These are phyloP conservation scores for Cuculus canorus DNA, from an alignment of 2,797 vertebrate genomes.

Conservation along the genomic window DNA sequence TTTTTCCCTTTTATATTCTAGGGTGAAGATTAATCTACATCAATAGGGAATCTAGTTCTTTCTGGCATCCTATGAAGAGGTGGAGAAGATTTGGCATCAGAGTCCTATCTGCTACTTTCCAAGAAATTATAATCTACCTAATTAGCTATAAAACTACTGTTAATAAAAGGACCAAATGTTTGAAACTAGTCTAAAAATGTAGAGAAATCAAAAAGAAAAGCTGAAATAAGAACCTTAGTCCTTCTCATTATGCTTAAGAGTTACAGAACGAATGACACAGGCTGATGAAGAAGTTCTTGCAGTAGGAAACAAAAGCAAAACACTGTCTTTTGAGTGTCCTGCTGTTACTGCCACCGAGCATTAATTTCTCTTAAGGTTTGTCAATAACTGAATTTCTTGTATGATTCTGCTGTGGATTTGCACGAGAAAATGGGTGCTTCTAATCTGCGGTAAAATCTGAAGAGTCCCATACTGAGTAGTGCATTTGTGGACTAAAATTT, in stretches of 20 bases:
- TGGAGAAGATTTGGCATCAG: neutral
- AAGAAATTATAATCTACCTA: conserved; percentile 27
- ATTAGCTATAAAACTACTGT: neutral
- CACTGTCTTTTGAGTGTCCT: neutral
- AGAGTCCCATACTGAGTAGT: neutral
- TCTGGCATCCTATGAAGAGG: neutral
- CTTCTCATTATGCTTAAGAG: neutral
- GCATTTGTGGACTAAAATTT: neutral
- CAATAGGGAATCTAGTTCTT: neutral
- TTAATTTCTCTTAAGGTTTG: neutral
- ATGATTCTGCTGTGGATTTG: neutral
- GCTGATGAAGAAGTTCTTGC: neutral
- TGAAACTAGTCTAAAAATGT: neutral
- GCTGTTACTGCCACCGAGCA: neutral
- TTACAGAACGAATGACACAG: neutral
- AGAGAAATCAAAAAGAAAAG: neutral
- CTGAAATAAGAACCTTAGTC: neutral
- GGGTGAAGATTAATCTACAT: conserved; percentile 54
- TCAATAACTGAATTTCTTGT: neutral
- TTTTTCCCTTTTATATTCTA: neutral
- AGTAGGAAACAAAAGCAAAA: neutral
- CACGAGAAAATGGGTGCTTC: conserved; percentile 16
- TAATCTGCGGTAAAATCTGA: conserved; percentile 13
- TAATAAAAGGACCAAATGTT: neutral
- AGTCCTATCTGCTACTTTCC: neutral